Conservation (phyloP, 2,113 vertebrate species). For the Cinclus cinclus region DNA sequence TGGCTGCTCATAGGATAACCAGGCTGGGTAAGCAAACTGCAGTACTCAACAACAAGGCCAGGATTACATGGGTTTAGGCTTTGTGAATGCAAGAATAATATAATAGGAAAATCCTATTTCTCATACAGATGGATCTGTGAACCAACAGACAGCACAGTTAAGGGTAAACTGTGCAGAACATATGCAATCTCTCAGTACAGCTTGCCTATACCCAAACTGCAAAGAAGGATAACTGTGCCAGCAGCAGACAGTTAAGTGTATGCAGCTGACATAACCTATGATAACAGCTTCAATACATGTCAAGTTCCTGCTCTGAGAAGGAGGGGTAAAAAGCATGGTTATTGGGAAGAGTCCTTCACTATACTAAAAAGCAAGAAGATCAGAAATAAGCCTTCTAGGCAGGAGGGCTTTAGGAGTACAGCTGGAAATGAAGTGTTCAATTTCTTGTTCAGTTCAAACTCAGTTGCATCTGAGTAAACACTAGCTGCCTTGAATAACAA, state of each 20-base stretch:
- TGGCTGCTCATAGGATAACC: neutral
- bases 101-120: neutral
- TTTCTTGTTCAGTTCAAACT: neutral
- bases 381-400: neutral
- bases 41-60: neutral
- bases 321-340: neutral
- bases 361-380: neutral
- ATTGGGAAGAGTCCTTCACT: neutral
- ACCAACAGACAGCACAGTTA: neutral
- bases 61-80: neutral
- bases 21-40: neutral
- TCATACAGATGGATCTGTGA: neutral
- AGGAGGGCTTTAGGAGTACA: neutral
- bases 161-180: neutral
- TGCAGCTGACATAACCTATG: conserved; percentile 35
- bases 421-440: neutral
- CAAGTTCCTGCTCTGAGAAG: neutral
- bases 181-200: neutral
- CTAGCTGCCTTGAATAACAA: neutral
- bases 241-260: neutral
- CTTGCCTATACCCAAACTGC: neutral
- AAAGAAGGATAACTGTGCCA: neutral
- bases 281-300: conserved; percentile 24
- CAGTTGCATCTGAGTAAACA: neutral
- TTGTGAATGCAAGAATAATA: neutral